Percentiles rank a stretch among this genome's conserved stretches.
These are phyloP conservation scores for Thaleichthys pacificus DNA, from an alignment of 2,797 vertebrate species.

Conservation along the genomic window DNA sequence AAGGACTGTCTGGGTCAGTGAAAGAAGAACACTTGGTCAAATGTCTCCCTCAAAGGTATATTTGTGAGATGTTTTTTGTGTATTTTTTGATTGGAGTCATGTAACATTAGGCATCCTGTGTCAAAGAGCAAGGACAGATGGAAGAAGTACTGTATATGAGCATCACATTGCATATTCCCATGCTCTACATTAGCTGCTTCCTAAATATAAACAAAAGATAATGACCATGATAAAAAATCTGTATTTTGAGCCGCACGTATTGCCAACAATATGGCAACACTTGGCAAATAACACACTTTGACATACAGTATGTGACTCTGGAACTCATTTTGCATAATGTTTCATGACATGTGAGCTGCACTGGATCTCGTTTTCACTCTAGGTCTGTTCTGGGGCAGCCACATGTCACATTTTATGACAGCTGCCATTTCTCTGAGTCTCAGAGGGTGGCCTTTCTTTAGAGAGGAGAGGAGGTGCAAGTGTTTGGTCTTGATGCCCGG, in stretches of 20 bases:
- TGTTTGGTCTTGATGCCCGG: conserved; percentile 53
- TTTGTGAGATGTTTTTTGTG: too few species aligned
- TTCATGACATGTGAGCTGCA: conserved; percentile 54
- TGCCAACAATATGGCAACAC: conserved; percentile 28
- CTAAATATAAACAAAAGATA: conserved; percentile 18
- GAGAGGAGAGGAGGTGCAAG: conserved; percentile 49
- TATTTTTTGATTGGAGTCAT: too few species aligned
- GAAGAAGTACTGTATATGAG: too few species aligned
- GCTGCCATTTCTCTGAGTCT: conserved; percentile 66
- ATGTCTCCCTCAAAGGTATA: too few species aligned
- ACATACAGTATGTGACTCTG: conserved; percentile 48
- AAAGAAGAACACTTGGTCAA: too few species aligned
- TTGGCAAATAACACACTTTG: conserved; percentile 42
- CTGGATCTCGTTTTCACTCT: conserved; percentile 64
- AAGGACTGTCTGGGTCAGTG: too few species aligned
- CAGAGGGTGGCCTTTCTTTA: conserved; percentile 52
- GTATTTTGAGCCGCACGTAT: conserved; percentile 22
- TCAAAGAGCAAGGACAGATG: too few species aligned
- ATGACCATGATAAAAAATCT: conserved; percentile 18
- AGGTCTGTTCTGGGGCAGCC: conserved; percentile 52
- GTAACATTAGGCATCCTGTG: too few species aligned
- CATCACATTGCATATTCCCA: too few species aligned
- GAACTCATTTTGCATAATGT: conserved; percentile 61
- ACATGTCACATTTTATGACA: conserved; percentile 66
- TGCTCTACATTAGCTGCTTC: neutral